Conservation (phyloP, 2,113 vertebrate genomes). For the Lophotis ruficrista region DNA sequence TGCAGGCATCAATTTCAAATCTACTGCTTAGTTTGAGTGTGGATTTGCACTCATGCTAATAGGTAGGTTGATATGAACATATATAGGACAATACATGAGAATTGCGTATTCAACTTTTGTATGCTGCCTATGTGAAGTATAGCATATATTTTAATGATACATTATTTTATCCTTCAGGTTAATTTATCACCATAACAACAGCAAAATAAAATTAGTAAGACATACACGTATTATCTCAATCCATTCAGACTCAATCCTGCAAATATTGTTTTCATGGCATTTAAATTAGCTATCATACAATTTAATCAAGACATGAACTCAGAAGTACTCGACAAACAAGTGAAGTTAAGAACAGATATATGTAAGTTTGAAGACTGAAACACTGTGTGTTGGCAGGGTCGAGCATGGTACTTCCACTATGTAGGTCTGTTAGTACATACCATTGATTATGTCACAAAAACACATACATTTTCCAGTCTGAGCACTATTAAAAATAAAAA, state of each 20-base stretch:
- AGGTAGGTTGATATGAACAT: background rate
- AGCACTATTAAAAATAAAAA: background rate
- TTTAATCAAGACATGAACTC: background rate
- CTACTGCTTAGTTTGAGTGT: background rate
- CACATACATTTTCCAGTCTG: background rate
- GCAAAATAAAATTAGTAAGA: background rate
- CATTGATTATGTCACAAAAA: background rate
- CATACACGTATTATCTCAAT: background rate
- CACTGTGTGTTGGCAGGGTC: background rate
- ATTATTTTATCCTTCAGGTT: background rate
- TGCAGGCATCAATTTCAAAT: background rate
- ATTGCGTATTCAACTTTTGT: background rate
- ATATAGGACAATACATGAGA: background rate
- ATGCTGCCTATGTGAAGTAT: background rate
- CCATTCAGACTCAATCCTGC: background rate
- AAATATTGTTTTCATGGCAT: background rate
- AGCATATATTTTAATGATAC: background rate
- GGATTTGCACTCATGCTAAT: background rate
- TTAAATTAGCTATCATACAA: background rate
- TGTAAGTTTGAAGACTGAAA: background rate
- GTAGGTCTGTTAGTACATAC: background rate
- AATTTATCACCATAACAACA: background rate
- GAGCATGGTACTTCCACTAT: background rate
- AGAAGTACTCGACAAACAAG: background rate
- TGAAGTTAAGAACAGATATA: background rate